Base-by-base conservation (phyloP, 2,888 invertebrate genomes). In the Hydroisotoma schaefferi region DNA sequence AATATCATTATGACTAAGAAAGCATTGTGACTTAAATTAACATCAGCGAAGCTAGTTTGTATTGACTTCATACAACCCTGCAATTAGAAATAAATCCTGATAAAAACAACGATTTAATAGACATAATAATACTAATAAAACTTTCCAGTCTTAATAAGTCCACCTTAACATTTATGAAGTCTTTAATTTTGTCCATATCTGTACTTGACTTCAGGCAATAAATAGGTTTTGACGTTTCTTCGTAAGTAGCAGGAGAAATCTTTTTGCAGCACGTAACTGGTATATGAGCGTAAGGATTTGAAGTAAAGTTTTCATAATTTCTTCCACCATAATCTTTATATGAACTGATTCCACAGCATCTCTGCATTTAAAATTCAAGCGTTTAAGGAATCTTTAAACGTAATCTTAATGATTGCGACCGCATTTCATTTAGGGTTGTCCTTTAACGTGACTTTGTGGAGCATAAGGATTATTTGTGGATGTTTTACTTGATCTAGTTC, bases 341-440 rank as follows among this genome's bases (percentile, higher is more conserved):
- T 12, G 33, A 20, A 23, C 18, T 22, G 8, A 52, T 28, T 10
- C 52, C 52, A 33, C 52, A 52, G 33, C 52, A 52, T 22, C 27
- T 22, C 49, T 49, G 29, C 6, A 47, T 25, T 6, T 33, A 33
- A 10, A 10, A 33, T 33, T 33, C 8, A 33, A 33, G 15, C 8
- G 33, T n/a, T n/a, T 10, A 33, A 33, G 33, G 8, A 33, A 33
- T 33, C 8, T 15, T 33, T 33, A 15, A 33, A 33, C 8, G 15
- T 33, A 8, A 8, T 33, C n/a, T n/a, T n/a, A n/a, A n/a, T n/a
- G n/a, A n/a, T n/a, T n/a, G n/a, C n/a, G n/a, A n/a, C n/a, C n/a
- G n/a, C n/a, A n/a, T n/a, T n/a, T n/a, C n/a, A n/a, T n/a, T n/a
- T n/a, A n/a, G n/a, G n/a, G n/a, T n/a, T n/a, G n/a, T n/a, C n/a